Percentiles rank a stretch among this genome's conserved stretches.
Conservation (phyloP, 1,140 invertebrate genomes). For the Habropoda laboriosa region DNA sequence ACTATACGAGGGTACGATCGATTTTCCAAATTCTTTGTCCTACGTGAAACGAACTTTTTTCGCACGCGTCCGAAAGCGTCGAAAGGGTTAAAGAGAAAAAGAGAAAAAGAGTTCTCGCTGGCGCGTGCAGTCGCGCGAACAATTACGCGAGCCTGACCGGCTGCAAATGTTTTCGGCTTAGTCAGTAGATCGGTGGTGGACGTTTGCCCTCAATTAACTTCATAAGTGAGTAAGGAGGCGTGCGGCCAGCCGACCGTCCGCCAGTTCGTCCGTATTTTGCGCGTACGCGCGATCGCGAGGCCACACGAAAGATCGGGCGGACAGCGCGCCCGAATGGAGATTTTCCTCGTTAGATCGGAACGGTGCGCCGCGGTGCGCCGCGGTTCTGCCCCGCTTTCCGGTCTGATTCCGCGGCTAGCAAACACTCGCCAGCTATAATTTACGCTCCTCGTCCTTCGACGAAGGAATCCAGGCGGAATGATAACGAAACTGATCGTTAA, state of each 20-base stretch:
- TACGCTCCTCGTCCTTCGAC: conserved; percentile 18
- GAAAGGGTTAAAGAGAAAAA: too few relatives aligned
- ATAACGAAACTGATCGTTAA: too few relatives aligned
- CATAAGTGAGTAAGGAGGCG: conserved; percentile 82
- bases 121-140: conserved; percentile 11
- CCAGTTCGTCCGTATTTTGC: conserved; percentile 66
- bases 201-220: conserved; percentile 83
- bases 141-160: not conserved
- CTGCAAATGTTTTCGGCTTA: conserved; percentile 76
- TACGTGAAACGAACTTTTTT: too few relatives aligned
- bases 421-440: not conserved
- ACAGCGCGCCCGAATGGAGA: not conserved
- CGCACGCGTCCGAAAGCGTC: too few relatives aligned
- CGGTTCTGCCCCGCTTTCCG: conserved; percentile 23
- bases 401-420: conserved; percentile 41
- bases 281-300: not conserved
- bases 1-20: too few relatives aligned
- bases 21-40: too few relatives aligned
- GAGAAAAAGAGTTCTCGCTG: too few relatives aligned
- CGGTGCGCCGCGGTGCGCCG: not conserved
- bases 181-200: conserved; percentile 78
- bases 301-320: not conserved
- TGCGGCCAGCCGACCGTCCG: conserved; percentile 76
- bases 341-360: not conserved
- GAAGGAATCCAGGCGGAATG: conserved; percentile 14